Evolutionary conservation across 2,113 vertebrate species (phyloP), one percentile per base, ranked within the genome.

Genomic region (Mastomys natalensis): DNA sequence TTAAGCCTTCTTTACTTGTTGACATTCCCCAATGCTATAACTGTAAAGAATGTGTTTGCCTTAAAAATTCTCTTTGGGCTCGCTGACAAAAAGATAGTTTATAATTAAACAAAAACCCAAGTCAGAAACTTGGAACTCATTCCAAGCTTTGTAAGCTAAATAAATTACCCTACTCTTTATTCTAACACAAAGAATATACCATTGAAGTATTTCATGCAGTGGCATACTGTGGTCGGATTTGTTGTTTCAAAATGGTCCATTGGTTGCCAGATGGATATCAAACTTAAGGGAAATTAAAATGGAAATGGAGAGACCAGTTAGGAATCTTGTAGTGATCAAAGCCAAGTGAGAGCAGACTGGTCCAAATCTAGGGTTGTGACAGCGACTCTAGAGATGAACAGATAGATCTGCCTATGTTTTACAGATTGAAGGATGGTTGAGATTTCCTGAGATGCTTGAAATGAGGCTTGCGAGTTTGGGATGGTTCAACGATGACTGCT

Each of bases 41-140:
- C 81, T 96, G 15, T 80, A 88, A 95, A 74, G 84, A 89, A 68
- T 72, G 12, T 40, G 48, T 80, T 95, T 74, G 58, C 37, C 86
- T 95, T 95, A 43, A 95, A 95, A 85, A 80, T 88, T 96, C 73
- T 91, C 21, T 80, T 96, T 80, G 62, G 19, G 64, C 53, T 95
- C 43, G 93, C 55, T 87, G 22, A 40, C n/a, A 89, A 97, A 97
- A 91, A 66, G 72, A 5, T 62, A 53, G 96, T 87, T 31, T 89
- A 43, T 77, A 89, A n/a, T 88, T 94, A 86, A 88, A 81, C 72
- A 62, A 97, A 93, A 87, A 43, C 70, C 24, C 77, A 89, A 53
- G 66, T 96, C 80, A 70, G 68, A 80, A 96, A 91, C 16, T 43
- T 90, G 58, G 45, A 26, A 95, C 72, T 51, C 43, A 94, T 62